These are phyloP conservation scores for Pogoniulus pusillus DNA, from an alignment of 2,797 vertebrate species.

Conservation along the genomic window DNA sequence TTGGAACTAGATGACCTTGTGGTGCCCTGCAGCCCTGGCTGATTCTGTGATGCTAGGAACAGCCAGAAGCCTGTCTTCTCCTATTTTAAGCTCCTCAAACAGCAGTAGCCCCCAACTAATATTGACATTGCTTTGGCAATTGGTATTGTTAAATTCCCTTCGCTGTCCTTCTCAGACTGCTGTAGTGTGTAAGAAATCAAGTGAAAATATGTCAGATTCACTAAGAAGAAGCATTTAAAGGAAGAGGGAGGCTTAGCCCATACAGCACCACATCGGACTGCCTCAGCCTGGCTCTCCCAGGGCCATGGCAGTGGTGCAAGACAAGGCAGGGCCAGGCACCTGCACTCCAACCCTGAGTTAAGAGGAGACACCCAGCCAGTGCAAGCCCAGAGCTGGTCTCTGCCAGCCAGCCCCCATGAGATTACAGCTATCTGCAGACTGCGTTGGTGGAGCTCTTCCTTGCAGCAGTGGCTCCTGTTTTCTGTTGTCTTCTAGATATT, in stretches of 20 bases:
- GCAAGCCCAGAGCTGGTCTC: background rate
- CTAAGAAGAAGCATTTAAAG: background rate
- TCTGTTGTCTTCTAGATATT: background rate
- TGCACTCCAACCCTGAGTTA: background rate
- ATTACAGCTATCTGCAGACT: background rate
- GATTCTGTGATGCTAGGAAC: too few relatives aligned
- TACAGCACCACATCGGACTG: fast-evolving
- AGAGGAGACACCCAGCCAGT: fast-evolving
- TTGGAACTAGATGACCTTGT: too few relatives aligned
- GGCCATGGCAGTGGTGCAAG: fast-evolving
- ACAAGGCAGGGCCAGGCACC: fast-evolving
- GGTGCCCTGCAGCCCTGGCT: too few relatives aligned
- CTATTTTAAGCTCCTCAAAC: background rate
- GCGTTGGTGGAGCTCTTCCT: background rate
- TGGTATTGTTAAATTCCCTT: fast-evolving
- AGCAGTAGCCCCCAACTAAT: background rate
- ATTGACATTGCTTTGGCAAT: background rate
- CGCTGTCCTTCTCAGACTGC: background rate
- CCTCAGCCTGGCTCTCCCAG: background rate
- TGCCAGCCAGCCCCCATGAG: background rate
- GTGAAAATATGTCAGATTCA: background rate
- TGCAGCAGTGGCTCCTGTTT: background rate
- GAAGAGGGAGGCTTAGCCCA: background rate
- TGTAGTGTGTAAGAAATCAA: fast-evolving
- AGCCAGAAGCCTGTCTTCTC: background rate